Base-by-base conservation (phyloP, 2,797 vertebrate species). In the Spinibarbus caldwelli region DNA sequence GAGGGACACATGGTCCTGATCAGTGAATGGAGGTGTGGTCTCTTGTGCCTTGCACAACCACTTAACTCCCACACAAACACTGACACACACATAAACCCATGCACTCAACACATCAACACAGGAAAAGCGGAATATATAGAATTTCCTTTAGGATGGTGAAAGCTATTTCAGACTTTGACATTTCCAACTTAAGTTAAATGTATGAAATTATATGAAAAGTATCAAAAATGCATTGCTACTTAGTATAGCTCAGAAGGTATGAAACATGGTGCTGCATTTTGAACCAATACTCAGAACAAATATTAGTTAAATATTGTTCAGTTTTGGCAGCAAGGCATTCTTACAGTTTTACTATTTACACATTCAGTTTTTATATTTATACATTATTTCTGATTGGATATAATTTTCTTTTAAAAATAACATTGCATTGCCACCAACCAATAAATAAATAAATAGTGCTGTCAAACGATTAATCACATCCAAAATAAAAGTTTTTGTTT, bases 1-100 rank as follows among this genome's bases (percentile, higher is more conserved):
- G 73, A 88, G 38, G 73, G 85, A 75, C 90, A 88, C 89, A 89
- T 90, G 85, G 89, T 83, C 38, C 75, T 75, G 52, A 82, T 87
- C 68, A 89, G 86, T 62, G 82, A 47, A 75, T 36, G 80, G 88
- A 86, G 89, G 88, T 47, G 87, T 87, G 89, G 87, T 89, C 85
- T 88, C 64, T 45, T 64, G 64, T 64, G 23, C 45, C 29, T 41
- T 52, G 54, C 31, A 67, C 62, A 86, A 62, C 41, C 52, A 82
- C 7, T 81, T 68, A 45, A 52, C 57, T n/a, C 38, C 17, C 3
- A 70, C 70, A 54, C 23, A 38, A 77, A 67, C 26, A 67, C 47
- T 57, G 54, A 64, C 75, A 34, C 43, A 52, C 29, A 23, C 4
- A 12, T 57, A 5, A 52, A 0, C 41, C n/a, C 9, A 38, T 14